Evolutionary conservation across 2,888 invertebrate genomes (phyloP).

Genomic region (Glaucopsyche alexis): DNA sequence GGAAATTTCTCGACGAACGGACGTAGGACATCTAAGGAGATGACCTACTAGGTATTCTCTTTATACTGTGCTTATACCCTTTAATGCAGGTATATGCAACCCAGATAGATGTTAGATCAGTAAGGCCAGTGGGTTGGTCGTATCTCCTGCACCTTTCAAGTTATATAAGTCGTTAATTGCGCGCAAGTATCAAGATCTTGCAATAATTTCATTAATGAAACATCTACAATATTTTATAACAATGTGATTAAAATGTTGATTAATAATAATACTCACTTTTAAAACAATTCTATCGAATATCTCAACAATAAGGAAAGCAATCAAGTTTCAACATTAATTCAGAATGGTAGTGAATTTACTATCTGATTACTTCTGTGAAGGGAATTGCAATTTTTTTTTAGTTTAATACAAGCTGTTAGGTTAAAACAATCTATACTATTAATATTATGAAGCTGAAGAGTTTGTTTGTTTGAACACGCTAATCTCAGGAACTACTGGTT

Average conservation of each 20-base stretch:
- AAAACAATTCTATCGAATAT: background rate
- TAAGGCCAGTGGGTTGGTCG: slow-evolving; percentile 17
- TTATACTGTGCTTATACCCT: background rate
- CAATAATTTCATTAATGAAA: slow-evolving; percentile 21
- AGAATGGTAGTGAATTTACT: background rate
- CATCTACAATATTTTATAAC: slow-evolving; percentile 20
- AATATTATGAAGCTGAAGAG: too few species aligned
- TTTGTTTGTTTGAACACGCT: too few species aligned
- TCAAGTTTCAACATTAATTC: background rate
- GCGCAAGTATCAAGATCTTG: slow-evolving; percentile 19
- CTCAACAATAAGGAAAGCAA: background rate
- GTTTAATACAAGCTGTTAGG: too few species aligned
- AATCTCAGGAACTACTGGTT: too few species aligned
- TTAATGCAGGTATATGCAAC: slow-evolving; percentile 14
- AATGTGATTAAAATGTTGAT: slow-evolving; percentile 23
- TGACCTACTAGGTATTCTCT: too few species aligned
- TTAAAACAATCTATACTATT: too few species aligned
- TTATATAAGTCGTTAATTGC: slow-evolving; percentile 26
- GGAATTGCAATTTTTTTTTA: background rate
- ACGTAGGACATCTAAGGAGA: too few species aligned
- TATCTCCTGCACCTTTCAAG: slow-evolving; percentile 14
- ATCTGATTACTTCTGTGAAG: background rate
- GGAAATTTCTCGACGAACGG: too few species aligned
- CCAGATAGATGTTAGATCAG: slow-evolving; percentile 16
- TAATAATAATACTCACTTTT: background rate